Evolutionary conservation across 2,797 vertebrate genomes (phyloP), one percentile per base, ranked within the genome.

Genomic region (Microctenopoma steveboyesi): DNA sequence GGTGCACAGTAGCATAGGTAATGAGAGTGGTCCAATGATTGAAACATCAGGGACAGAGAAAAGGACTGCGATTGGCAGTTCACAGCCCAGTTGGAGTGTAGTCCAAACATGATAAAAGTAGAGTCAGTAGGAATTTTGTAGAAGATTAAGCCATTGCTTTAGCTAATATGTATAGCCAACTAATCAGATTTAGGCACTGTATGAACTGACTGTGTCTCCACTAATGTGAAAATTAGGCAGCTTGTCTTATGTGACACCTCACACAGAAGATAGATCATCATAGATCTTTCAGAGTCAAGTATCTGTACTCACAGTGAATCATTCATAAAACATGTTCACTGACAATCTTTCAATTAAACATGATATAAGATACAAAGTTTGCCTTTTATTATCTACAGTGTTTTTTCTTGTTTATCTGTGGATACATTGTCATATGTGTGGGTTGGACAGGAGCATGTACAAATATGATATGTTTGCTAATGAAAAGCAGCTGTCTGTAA

Each of bases 21-120:
- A 84, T 69, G 66, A 84, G 78, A 81, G 64, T 30, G 62, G 42
- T 64, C 57, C 16, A 6, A 63, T 79, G 82, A 86, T 67, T 79
- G 66, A 79, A 77, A 86, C 74, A 64, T 85, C 45, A 72, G 57
- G 35, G 35, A 50, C 55, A 77, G 72, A 88, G 70, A 78, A 86
- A 61, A 35, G 43, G 4, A n/a, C 70, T 22, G 39, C 49, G 65
- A 79, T 52, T 42, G 52, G 58, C 55, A 35, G 25, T 22, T 39
- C n/a, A 43, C 42, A 52, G 55, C 45, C 33, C 64, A 33, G 77
- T 87, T 88, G 37, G 86, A 61, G 65, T 70, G 25, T 5, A 15
- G 49, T 64, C 68, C 67, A 78, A 74, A 75, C 58, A 55, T 85
- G 72, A 90, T 83, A 59, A 84, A 76, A 82, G 48, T 43, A 43